Evolutionary conservation across 2,888 invertebrate species (phyloP), one percentile per base, ranked within the genome.

Genomic region (Myopa testacea): DNA sequence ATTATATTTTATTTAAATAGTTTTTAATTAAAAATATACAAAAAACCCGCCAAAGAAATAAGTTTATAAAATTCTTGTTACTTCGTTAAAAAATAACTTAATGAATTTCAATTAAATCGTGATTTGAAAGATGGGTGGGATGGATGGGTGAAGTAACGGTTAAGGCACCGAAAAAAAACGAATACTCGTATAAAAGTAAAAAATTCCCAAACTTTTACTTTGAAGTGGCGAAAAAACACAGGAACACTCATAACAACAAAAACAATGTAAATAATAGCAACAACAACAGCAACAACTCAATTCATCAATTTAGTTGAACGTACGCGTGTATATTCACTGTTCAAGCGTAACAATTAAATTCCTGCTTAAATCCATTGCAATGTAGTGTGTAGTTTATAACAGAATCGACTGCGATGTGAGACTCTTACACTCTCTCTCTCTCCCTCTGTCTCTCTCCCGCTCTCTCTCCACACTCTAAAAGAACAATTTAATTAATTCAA

Each of bases 401-500:
- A 10, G 3, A 45, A 45, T 26, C 45, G 45, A 3, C 3, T 26
- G 1, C 26, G 26, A 62, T 62, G 4, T 45, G 3, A 45, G 3
- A 45, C 7, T 45, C 45, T 45, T 6, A 45, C 45, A 10, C 45
- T 45, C 26, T 45, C 45, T 6, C 45, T 45, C 45, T 3, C 45
- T 45, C 26, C 26, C 7, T 45, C 45, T 45, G 26, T 26, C 26
- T 26, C 50, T 50, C 50, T 50, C 1, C 50, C 50, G 50, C 26
- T 26, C 26, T 26, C 26, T 45, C 45, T 45, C 45, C 45, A 3
- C 10, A 1, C 26, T 45, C 34, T 19, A 72, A 38, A 34, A 14
- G 45, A 65, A 67, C 55, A 67, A 75, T 75, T 75, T 75, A 75
- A 75, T 75, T 75, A 75, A 75, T 67, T 34, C 75, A 67, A 65